Evolutionary conservation across 2,113 vertebrate genomes (phyloP).

Genomic region (Pseudolaguvia tuberculata): DNA sequence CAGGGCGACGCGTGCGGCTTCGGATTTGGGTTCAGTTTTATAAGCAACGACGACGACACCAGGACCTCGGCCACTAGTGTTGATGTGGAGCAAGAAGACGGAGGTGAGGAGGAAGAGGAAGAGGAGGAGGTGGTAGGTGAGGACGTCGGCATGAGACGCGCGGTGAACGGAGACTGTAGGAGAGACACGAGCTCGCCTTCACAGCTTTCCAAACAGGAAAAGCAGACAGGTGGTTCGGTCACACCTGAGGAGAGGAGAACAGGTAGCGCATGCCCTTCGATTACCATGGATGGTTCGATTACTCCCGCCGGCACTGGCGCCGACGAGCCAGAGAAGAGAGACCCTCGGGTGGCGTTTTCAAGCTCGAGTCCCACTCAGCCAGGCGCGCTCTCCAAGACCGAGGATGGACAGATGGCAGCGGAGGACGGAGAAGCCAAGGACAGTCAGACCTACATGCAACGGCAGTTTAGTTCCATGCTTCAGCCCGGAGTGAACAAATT

Average conservation of each 20-base stretch:
- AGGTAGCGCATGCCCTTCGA: slow-evolving; percentile 44
- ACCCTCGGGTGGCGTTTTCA: slow-evolving; percentile 27
- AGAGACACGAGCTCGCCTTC: slow-evolving; percentile 71
- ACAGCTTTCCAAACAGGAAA: slow-evolving; percentile 64
- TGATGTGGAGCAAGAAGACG: slow-evolving; percentile 25
- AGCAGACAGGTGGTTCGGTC: slow-evolving; percentile 59
- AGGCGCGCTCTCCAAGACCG: slow-evolving; percentile 59
- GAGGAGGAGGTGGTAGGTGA: slow-evolving; percentile 41
- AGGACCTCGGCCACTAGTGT: slow-evolving; percentile 20
- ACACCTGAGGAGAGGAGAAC: slow-evolving; percentile 50
- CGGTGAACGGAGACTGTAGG: slow-evolving; percentile 76
- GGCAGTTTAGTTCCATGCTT: slow-evolving; percentile 90
- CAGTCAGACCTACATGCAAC: slow-evolving; percentile 90
- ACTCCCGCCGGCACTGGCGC: slow-evolving; percentile 53
- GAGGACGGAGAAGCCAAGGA: slow-evolving; percentile 74
- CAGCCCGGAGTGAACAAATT: slow-evolving; percentile 98
- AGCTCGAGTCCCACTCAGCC: slow-evolving; percentile 50
- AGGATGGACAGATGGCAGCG: slow-evolving; percentile 73
- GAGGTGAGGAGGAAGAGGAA: slow-evolving; percentile 5
- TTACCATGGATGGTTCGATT: slow-evolving; percentile 64
- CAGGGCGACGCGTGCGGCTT: slow-evolving; percentile 56
- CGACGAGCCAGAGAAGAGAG: slow-evolving; percentile 9
- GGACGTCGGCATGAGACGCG: slow-evolving; percentile 69
- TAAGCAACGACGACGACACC: slow-evolving; percentile 37
- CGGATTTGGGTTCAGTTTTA: slow-evolving; percentile 24